Percentiles rank a stretch among this genome's conserved stretches.
Evolutionary conservation across 2,888 invertebrate species (phyloP).

Genomic region (Noctua janthina): DNA sequence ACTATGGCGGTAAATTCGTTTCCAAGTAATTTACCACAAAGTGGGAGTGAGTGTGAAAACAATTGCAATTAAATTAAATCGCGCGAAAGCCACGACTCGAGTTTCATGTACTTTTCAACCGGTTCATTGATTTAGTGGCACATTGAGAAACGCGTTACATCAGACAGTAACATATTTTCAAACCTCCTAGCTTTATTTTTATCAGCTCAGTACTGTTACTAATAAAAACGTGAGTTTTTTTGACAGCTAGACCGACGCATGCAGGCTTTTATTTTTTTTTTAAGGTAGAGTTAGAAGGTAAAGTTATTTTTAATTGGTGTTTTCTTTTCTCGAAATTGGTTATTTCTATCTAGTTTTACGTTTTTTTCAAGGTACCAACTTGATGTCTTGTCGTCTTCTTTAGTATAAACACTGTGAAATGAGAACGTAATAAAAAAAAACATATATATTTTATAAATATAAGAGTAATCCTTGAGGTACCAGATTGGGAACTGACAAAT

Average conservation of each 20-base stretch:
- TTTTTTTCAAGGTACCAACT: background rate
- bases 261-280: too few species aligned
- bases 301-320: background rate
- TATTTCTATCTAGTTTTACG: background rate
- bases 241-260: background rate
- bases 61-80: constrained; percentile 60
- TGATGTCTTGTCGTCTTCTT: background rate
- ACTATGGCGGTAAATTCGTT: constrained; percentile 37
- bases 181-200: background rate
- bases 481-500: background rate
- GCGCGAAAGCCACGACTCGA: constrained; percentile 45
- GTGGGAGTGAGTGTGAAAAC: constrained; percentile 56
- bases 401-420: background rate
- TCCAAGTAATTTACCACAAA: constrained; percentile 57
- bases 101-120: constrained; percentile 44
- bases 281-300: too few species aligned
- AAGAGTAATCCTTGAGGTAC: background rate
- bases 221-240: background rate
- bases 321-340: background rate
- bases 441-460: background rate
- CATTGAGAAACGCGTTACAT: background rate
- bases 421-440: background rate
- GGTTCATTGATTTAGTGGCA: constrained; percentile 30
- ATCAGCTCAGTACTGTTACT: too few species aligned
- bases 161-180: background rate